Conservation (phyloP, 2,113 vertebrate genomes). For the Micronycteris hirsuta region DNA sequence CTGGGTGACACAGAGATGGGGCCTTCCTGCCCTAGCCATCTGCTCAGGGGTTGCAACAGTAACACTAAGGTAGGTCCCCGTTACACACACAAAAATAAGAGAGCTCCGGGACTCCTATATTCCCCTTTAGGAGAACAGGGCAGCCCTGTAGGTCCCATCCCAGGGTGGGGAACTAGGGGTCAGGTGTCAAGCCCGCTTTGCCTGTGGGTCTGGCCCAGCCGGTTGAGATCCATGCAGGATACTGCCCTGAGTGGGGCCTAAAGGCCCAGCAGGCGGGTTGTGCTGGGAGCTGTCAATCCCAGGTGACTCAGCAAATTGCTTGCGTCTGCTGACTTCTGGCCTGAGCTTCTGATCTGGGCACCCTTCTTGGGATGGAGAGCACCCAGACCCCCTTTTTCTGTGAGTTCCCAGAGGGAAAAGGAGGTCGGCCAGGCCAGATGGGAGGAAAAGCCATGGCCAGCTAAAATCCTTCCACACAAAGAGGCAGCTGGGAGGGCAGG, state of each 20-base stretch:
- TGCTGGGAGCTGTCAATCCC: background rate
- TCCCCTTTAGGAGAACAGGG: background rate
- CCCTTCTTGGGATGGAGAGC: background rate
- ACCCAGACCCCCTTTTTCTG: background rate
- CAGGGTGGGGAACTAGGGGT: background rate
- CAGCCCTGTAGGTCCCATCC: background rate
- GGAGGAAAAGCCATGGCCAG: background rate
- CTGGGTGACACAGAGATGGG: background rate
- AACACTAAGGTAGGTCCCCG: background rate
- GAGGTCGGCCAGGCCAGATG: background rate
- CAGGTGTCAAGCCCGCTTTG: background rate
- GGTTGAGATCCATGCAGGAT: fast-evolving
- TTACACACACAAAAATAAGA: background rate
- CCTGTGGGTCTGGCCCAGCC: background rate
- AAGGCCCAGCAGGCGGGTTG: background rate
- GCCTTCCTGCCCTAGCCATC: background rate
- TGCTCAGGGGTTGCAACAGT: background rate
- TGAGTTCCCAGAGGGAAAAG: background rate
- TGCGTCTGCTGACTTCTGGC: background rate
- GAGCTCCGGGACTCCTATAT: background rate
- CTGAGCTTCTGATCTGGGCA: background rate
- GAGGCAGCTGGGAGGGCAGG: background rate
- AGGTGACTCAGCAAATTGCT: background rate
- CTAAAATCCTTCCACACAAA: background rate
- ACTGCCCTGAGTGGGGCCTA: background rate